These are phyloP conservation scores for Melipona quadrifasciata DNA, from an alignment of 1,140 invertebrate species.

Conservation along the genomic window DNA sequence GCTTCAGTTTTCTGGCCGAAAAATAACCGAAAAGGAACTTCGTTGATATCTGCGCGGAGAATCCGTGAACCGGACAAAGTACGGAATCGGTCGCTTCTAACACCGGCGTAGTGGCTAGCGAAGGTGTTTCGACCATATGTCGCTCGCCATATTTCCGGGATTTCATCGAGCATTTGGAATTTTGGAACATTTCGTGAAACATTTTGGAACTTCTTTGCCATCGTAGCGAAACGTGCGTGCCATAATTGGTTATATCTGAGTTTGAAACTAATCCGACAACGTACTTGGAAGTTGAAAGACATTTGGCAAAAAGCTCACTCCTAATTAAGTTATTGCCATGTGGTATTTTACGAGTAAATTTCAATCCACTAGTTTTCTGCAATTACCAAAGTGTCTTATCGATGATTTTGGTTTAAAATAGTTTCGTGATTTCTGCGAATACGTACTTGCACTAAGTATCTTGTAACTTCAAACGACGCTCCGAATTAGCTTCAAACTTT, in stretches of 20 bases:
- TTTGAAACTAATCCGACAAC: not conserved
- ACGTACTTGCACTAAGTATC: not conserved
- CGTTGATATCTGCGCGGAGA: not conserved
- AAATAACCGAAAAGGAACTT: slow-evolving; percentile 12
- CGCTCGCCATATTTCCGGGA: too few relatives aligned
- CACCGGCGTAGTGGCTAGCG: not conserved
- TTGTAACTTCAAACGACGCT: not conserved
- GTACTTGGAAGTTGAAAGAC: not conserved
- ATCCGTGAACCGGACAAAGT: not conserved
- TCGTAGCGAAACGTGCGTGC: not conserved
- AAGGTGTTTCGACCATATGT: not conserved
- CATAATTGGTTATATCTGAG: not conserved
- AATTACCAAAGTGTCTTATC: too few relatives aligned
- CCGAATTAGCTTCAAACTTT: not conserved
- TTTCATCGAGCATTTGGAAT: too few relatives aligned
- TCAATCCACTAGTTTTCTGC: not conserved
- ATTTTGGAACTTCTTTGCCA: not conserved
- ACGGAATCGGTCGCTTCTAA: slow-evolving; percentile 19
- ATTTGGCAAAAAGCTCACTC: not conserved
- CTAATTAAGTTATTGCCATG: too few relatives aligned
- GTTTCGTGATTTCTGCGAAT: too few relatives aligned
- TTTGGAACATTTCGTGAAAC: too few relatives aligned
- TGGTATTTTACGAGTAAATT: not conserved
- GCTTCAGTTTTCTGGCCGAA: slow-evolving; percentile 7
- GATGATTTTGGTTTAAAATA: too few relatives aligned